Evolutionary conservation across 2,797 vertebrate genomes (phyloP).

Genomic region (Scomberomorus guttatus): DNA sequence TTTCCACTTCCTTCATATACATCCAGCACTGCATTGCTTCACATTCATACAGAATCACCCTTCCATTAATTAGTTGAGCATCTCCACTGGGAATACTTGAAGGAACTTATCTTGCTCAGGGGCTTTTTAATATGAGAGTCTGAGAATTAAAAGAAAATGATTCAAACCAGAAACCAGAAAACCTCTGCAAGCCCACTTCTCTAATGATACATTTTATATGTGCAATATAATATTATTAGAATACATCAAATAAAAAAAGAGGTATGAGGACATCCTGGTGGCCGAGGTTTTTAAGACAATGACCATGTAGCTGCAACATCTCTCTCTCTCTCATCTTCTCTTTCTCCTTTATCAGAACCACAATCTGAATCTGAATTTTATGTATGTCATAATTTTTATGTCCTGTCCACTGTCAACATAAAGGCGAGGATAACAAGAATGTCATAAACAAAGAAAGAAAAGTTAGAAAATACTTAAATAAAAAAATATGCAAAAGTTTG

Average conservation of each 20-base stretch:
- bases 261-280: no score
- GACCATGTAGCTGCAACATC: no score
- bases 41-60: background rate
- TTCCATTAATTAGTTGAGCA: background rate
- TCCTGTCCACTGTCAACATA: no score
- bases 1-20: background rate
- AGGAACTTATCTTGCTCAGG: background rate
- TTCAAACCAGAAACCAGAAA: background rate
- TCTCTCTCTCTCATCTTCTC: no score
- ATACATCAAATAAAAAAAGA: no score
- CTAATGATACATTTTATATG: background rate
- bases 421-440: no score
- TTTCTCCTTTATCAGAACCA: no score
- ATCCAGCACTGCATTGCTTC: background rate
- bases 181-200: background rate
- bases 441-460: no score
- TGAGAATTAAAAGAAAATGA: background rate
- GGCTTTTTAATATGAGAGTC: background rate
- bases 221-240: background rate
- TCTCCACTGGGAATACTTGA: conserved; percentile 8
- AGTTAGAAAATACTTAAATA: no score
- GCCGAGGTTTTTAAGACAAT: no score
- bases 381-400: no score
- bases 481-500: background rate
- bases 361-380: no score